Evolutionary conservation across 2,888 invertebrate genomes (phyloP).

Genomic region (Dascillus cervinus): DNA sequence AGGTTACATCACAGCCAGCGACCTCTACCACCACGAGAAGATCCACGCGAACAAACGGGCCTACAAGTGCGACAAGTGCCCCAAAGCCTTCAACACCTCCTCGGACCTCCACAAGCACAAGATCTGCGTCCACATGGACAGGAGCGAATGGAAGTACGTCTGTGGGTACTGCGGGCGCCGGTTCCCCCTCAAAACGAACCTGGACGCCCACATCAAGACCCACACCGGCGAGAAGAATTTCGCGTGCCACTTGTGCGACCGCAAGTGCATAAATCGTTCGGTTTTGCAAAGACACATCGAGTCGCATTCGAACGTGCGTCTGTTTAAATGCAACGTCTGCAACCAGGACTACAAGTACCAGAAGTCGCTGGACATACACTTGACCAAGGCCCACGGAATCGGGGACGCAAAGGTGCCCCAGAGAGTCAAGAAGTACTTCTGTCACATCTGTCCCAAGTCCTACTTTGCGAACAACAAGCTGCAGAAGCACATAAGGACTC

Average conservation of each 20-base stretch:
- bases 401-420: slow-evolving; percentile 44
- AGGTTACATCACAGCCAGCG: slow-evolving; percentile 36
- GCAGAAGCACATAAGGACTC: slow-evolving; percentile 32
- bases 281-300: slow-evolving; percentile 30
- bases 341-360: slow-evolving; percentile 47
- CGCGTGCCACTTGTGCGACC: slow-evolving; percentile 32
- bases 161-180: slow-evolving; percentile 29
- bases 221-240: slow-evolving; percentile 35
- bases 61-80: slow-evolving; percentile 31
- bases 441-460: slow-evolving; percentile 31
- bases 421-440: slow-evolving; percentile 43
- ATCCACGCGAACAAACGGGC: slow-evolving; percentile 35
- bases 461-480: slow-evolving; percentile 32
- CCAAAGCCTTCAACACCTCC: slow-evolving; percentile 37
- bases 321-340: slow-evolving; percentile 44
- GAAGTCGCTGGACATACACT: slow-evolving; percentile 46
- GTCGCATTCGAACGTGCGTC: slow-evolving; percentile 29
- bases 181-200: slow-evolving; percentile 34
- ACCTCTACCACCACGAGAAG: slow-evolving; percentile 36
- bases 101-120: slow-evolving; percentile 36
- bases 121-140: slow-evolving; percentile 33
- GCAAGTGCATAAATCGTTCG: slow-evolving; percentile 30
- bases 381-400: slow-evolving; percentile 44
- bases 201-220: slow-evolving; percentile 32
- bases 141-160: slow-evolving; percentile 32